Evolutionary conservation across 2,888 invertebrate species (phyloP).

Genomic region (Gryllus longicercus): DNA sequence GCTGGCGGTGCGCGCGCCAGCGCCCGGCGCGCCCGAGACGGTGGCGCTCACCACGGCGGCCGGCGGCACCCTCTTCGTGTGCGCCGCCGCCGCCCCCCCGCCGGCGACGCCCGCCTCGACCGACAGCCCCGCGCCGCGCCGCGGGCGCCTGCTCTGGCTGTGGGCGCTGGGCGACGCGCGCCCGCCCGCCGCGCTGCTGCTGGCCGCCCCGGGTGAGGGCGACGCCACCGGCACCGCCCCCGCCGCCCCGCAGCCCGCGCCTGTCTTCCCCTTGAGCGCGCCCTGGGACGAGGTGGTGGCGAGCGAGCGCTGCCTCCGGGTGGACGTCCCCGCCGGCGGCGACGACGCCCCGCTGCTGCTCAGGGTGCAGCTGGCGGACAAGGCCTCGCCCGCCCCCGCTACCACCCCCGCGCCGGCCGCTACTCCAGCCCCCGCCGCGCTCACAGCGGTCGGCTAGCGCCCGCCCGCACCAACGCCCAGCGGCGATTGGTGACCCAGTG

Average conservation of each 20-base stretch:
- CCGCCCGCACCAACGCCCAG: too few species aligned
- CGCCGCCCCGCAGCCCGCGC: constrained; percentile 12
- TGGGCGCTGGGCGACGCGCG: constrained; percentile 30
- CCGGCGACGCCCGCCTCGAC: constrained; percentile 11
- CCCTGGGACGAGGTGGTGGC: constrained; percentile 29
- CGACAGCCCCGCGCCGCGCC: constrained; percentile 17
- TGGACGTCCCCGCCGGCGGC: constrained; percentile 21
- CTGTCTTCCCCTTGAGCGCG: constrained; percentile 28
- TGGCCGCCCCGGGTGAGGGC: constrained; percentile 12
- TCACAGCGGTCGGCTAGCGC: background rate
- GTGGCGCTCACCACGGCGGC: constrained; percentile 18
- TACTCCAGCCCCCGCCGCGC: background rate
- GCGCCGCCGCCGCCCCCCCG: background rate
- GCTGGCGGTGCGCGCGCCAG: background rate
- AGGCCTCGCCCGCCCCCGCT: background rate
- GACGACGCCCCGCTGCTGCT: background rate
- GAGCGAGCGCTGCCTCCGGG: constrained; percentile 25
- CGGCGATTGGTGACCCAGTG: too few species aligned
- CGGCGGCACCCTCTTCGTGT: background rate
- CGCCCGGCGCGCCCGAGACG: constrained; percentile 19
- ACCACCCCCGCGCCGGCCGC: background rate
- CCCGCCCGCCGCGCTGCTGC: constrained; percentile 20
- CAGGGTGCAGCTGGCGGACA: background rate
- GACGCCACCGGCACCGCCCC: background rate
- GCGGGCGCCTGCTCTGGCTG: constrained; percentile 30